Conservation (phyloP, 2,113 vertebrate genomes). For the Takifugu flavidus region DNA sequence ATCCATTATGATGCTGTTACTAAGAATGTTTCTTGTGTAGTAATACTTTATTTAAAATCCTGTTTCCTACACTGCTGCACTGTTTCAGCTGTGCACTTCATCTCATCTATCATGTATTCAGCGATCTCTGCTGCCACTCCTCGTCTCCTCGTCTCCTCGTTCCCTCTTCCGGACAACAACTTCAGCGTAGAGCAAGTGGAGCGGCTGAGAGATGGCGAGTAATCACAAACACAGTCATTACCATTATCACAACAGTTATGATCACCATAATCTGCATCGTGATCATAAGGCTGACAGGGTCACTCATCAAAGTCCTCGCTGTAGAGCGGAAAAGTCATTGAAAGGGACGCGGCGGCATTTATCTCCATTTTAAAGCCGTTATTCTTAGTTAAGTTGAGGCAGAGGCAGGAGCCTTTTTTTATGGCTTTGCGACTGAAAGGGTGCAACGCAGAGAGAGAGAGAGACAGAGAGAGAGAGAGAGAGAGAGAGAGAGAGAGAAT, state of each 20-base stretch:
- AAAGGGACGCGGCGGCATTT: conserved; percentile 30
- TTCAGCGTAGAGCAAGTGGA: background rate
- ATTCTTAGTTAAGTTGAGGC: too few relatives aligned
- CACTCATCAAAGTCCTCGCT: conserved; percentile 43
- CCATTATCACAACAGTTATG: conserved; percentile 49
- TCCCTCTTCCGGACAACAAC: background rate
- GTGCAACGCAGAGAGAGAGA: conserved; percentile 2
- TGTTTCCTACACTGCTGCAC: too few relatives aligned
- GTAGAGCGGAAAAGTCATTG: conserved; percentile 37
- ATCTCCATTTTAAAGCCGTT: conserved; percentile 36
- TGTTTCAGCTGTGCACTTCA: too few relatives aligned
- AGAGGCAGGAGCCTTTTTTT: background rate
- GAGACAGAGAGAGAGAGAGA: too few relatives aligned
- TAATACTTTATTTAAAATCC: too few relatives aligned
- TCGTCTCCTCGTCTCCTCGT: background rate
- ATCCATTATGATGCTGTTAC: too few relatives aligned
- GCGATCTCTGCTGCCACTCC: too few relatives aligned
- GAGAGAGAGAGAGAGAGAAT: conserved; percentile 3
- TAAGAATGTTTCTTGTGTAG: too few relatives aligned
- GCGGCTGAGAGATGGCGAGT: conserved; percentile 28
- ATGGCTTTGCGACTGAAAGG: conserved; percentile 5
- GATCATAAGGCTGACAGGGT: conserved; percentile 47
- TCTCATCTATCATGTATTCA: too few relatives aligned
- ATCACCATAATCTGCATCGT: conserved; percentile 49
- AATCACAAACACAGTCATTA: conserved; percentile 57